These are phyloP conservation scores for Tholera decimalis DNA, from an alignment of 2,888 invertebrate genomes.

Conservation along the genomic window DNA sequence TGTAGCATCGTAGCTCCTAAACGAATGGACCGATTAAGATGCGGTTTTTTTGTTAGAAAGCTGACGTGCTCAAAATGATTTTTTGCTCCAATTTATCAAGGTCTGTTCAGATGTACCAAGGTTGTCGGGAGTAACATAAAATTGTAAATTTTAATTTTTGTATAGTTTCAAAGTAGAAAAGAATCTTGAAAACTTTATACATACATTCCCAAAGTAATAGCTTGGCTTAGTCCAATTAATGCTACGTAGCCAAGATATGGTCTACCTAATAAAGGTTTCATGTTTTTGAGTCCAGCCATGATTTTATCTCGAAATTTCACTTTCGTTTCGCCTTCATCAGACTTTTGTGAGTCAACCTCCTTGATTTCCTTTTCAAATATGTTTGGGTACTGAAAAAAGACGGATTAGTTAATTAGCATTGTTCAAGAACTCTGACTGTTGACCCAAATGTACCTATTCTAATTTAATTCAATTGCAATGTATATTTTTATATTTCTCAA, in stretches of 20 bases:
- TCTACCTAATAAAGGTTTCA: constrained; percentile 71
- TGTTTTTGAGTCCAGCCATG: constrained; percentile 67
- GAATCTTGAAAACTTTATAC: constrained; percentile 45
- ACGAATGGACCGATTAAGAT: no score
- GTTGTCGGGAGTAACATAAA: no score
- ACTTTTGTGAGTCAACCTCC: constrained; percentile 9
- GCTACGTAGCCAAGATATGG: constrained; percentile 69
- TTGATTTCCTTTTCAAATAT: constrained; percentile 71
- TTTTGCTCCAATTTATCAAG: no score
- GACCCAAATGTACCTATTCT: no score
- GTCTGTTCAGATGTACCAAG: no score
- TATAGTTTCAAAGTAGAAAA: no score
- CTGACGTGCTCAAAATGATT: no score
- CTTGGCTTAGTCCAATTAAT: constrained; percentile 66
- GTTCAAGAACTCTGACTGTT: neutral
- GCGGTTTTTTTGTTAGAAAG: no score
- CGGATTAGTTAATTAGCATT: neutral
- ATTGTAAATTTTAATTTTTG: no score
- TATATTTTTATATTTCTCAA: no score
- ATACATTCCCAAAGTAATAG: constrained; percentile 72
- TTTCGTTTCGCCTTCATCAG: constrained; percentile 37
- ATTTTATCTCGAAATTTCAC: constrained; percentile 51
- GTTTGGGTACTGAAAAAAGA: constrained; percentile 66
- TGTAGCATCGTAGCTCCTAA: no score
- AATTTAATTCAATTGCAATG: no score